Evolutionary conservation across 2,888 invertebrate species (phyloP).

Genomic region (Zygaena filipendulae): DNA sequence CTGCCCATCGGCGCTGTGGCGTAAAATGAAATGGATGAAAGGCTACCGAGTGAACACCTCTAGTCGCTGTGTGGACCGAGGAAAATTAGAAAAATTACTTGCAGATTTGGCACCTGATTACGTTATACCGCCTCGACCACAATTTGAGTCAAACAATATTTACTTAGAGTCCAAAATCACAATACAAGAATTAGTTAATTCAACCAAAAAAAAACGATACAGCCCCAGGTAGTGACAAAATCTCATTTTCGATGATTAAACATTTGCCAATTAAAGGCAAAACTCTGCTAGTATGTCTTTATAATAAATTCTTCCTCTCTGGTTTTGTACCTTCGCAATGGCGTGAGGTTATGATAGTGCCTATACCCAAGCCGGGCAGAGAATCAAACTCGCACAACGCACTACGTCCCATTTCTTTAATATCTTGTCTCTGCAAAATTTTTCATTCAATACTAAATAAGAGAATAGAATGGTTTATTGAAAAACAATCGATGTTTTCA

Average conservation of each 20-base stretch:
- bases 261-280: conserved; percentile 1
- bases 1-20: too few species aligned
- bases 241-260: conserved; percentile 3
- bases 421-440: conserved; percentile 18
- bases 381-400: neutral
- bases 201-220: conserved; percentile 3
- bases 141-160: conserved; percentile 1
- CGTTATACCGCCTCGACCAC: neutral
- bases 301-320: conserved; percentile 3
- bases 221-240: neutral
- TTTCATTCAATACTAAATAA: conserved; percentile 15
- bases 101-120: conserved; percentile 4
- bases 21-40: conserved; percentile 2
- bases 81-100: too few species aligned
- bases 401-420: conserved; percentile 9
- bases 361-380: conserved; percentile 8
- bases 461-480: conserved; percentile 17
- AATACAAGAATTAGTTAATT: conserved; percentile 1
- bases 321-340: conserved; percentile 9
- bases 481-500: conserved; percentile 9
- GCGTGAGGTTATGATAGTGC: conserved; percentile 9
- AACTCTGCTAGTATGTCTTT: conserved; percentile 1
- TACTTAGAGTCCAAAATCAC: conserved; percentile 1
- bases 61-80: too few species aligned
- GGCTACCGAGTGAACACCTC: too few species aligned